phyloP scores from a whole-genome alignment of 2,113 vertebrate species.

The Callopanchax toddi region DNA sequence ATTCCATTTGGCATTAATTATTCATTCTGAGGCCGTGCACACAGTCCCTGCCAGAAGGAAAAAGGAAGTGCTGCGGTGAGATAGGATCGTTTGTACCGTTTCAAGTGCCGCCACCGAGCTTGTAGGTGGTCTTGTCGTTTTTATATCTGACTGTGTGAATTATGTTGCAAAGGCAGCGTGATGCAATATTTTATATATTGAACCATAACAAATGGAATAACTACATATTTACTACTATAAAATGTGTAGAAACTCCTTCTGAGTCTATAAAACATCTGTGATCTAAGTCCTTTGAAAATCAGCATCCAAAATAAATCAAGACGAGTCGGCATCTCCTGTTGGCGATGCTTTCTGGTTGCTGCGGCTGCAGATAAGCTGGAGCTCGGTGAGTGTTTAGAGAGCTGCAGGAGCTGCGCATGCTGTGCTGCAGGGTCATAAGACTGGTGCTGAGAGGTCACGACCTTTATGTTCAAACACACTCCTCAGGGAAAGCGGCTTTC shows the following conservation, averaged over 20 bases:
- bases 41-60: constrained; percentile 52
- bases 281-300: constrained; percentile 22
- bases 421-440: constrained; percentile 40
- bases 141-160: constrained; percentile 3
- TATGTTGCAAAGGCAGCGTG: background rate
- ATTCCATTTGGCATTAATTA: constrained; percentile 79
- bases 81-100: constrained; percentile 39
- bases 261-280: constrained; percentile 3
- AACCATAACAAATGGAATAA: background rate
- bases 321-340: constrained; percentile 33
- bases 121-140: constrained; percentile 20
- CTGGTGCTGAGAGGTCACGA: constrained; percentile 53
- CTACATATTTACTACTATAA: background rate
- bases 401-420: constrained; percentile 36
- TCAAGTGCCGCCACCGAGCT: constrained; percentile 32
- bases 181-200: background rate
- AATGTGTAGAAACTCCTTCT: constrained; percentile 5
- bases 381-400: constrained; percentile 47
- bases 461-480: constrained; percentile 63
- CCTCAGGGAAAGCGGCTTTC: constrained; percentile 38
- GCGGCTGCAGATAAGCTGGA: constrained; percentile 40
- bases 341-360: constrained; percentile 38
- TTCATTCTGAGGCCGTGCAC: constrained; percentile 70
- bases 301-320: constrained; percentile 20
- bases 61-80: constrained; percentile 51